Evolutionary conservation across 2,113 vertebrate species (phyloP).

Genomic region (Raja brachyura): DNA sequence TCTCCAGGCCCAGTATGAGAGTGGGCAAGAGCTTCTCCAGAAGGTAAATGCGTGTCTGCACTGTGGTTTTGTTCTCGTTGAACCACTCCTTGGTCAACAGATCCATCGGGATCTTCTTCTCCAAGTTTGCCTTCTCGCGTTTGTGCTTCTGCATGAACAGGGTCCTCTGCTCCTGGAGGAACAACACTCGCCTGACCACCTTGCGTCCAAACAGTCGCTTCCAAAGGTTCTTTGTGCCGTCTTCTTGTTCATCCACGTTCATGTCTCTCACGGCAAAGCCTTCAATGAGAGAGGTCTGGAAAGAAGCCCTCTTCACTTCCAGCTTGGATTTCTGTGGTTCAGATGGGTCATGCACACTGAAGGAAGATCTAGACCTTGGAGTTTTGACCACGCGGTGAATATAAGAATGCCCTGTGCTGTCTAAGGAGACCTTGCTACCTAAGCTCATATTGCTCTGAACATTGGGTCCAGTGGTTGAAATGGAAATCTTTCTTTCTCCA

Average conservation of each 20-base stretch:
- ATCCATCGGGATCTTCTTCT: constrained; percentile 47
- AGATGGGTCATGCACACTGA: neutral
- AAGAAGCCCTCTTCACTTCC: neutral
- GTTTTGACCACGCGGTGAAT: rapidly evolving
- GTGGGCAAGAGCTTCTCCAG: constrained; percentile 67
- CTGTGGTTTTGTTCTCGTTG: constrained; percentile 46
- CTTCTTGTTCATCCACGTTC: neutral
- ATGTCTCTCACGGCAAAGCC: neutral
- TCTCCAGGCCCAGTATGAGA: constrained; percentile 56
- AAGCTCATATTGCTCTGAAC: too few relatives aligned
- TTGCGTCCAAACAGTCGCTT: constrained; percentile 50
- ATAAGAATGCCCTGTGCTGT: rapidly evolving
- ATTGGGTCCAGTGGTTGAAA: neutral
- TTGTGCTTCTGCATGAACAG: constrained; percentile 44
- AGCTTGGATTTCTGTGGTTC: neutral
- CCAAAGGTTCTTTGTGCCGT: constrained; percentile 44
- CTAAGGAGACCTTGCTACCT: too few relatives aligned
- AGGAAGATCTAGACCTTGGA: neutral
- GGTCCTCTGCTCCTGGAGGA: constrained; percentile 51
- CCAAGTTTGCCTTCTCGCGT: constrained; percentile 46
- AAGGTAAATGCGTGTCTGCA: constrained; percentile 53
- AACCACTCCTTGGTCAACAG: constrained; percentile 58
- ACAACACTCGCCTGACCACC: constrained; percentile 52
- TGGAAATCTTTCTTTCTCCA: neutral
- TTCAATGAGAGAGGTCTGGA: neutral